Percentiles rank a stretch among this genome's conserved stretches.
phyloP scores from a whole-genome alignment of 1,140 invertebrate species.

The Andrena cerasifolii region DNA sequence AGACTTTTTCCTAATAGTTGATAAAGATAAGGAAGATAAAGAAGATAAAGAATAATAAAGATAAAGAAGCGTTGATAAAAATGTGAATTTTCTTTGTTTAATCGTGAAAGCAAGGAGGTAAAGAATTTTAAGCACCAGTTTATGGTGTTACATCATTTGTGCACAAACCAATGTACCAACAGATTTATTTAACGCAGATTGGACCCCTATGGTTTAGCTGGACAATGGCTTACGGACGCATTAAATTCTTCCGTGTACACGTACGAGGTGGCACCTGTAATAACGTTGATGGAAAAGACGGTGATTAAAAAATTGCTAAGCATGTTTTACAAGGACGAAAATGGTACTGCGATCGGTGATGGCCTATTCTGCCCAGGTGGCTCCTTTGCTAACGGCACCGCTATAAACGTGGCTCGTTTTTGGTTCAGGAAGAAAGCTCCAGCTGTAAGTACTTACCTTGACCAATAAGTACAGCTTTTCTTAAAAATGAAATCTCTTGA shows the following conservation, averaged over 20 bases:
- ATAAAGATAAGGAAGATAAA: too few relatives aligned
- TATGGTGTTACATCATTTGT: too few relatives aligned
- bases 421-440: slow-evolving; percentile 80
- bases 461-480: too few relatives aligned
- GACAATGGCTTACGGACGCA: slow-evolving; percentile 82
- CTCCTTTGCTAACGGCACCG: slow-evolving; percentile 89
- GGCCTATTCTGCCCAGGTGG: slow-evolving; percentile 89
- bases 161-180: too few relatives aligned
- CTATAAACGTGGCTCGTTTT: slow-evolving; percentile 85
- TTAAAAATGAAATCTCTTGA: too few relatives aligned
- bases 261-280: slow-evolving; percentile 83
- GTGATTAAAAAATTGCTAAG: slow-evolving; percentile 83
- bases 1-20: too few relatives aligned
- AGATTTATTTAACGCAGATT: slow-evolving; percentile 70
- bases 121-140: too few relatives aligned
- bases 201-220: slow-evolving; percentile 83
- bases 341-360: slow-evolving; percentile 84
- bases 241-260: slow-evolving; percentile 84
- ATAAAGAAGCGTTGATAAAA: too few relatives aligned
- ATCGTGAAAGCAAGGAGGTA: background rate
- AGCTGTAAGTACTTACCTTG: slow-evolving; percentile 35
- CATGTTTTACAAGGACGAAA: slow-evolving; percentile 76
- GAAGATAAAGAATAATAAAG: too few relatives aligned
- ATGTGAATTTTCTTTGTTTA: background rate
- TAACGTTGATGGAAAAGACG: slow-evolving; percentile 82